These are phyloP conservation scores for Drosophila lacertosa DNA, from an alignment of 1,140 invertebrate species.

Conservation along the genomic window DNA sequence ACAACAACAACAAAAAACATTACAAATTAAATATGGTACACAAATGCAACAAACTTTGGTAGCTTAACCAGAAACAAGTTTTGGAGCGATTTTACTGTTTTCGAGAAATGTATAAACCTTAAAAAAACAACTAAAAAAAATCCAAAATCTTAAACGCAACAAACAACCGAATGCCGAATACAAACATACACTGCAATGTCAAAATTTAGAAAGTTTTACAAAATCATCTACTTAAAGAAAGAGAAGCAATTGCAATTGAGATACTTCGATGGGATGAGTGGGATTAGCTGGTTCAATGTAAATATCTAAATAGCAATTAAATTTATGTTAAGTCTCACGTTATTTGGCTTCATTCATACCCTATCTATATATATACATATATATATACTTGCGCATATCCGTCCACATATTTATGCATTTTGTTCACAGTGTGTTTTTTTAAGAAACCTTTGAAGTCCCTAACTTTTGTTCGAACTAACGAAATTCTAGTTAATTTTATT, in stretches of 20 bases:
- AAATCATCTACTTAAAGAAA: slow-evolving; percentile 23
- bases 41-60: slow-evolving; percentile 62
- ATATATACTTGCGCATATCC: slow-evolving; percentile 69
- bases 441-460: neutral
- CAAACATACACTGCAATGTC: slow-evolving; percentile 54
- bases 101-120: slow-evolving; percentile 74
- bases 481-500: slow-evolving; percentile 79
- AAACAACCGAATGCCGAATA: slow-evolving; percentile 40
- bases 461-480: slow-evolving; percentile 16
- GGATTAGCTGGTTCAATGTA: slow-evolving; percentile 14
- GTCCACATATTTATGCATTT: slow-evolving; percentile 63
- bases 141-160: no score
- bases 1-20: slow-evolving; percentile 14
- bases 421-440: slow-evolving; percentile 40
- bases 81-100: slow-evolving; percentile 80
- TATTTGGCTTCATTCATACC: slow-evolving; percentile 18
- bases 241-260: neutral
- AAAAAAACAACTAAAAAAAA: slow-evolving; percentile 30
- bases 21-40: slow-evolving; percentile 10
- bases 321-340: neutral
- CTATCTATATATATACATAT: slow-evolving; percentile 55
- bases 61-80: slow-evolving; percentile 72
- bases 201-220: slow-evolving; percentile 58
- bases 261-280: slow-evolving; percentile 20
- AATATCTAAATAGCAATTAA: slow-evolving; percentile 20